phyloP scores from a whole-genome alignment of 2,888 invertebrate genomes.

The Drosophila subsilvestris region DNA sequence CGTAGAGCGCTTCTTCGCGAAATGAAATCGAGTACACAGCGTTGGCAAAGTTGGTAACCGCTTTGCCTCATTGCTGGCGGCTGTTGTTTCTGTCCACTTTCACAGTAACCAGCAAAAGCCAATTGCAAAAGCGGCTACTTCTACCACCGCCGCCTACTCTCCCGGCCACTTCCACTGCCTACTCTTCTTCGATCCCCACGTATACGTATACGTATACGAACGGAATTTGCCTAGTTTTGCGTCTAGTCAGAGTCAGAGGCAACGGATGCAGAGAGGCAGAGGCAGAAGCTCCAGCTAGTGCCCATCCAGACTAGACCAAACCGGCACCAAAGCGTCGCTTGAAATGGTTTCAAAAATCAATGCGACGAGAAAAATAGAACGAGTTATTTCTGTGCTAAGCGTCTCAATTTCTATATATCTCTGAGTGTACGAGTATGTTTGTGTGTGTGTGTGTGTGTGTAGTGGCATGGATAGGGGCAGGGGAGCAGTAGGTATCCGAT shows the following conservation, averaged over 20 bases:
- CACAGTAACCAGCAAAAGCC: constrained; percentile 62
- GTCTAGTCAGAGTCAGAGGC: constrained; percentile 14
- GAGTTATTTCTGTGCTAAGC: constrained; percentile 78
- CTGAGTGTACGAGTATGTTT: constrained; percentile 7
- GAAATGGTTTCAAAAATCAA: constrained; percentile 81
- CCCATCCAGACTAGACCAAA: constrained; percentile 35
- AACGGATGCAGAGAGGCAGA: constrained; percentile 10
- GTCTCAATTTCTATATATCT: constrained; percentile 63
- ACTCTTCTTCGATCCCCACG: constrained; percentile 15
- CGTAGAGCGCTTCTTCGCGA: constrained; percentile 49
- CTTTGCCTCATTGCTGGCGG: constrained; percentile 54
- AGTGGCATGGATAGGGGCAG: constrained; percentile 1
- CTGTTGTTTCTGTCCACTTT: constrained; percentile 64
- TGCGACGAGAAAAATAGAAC: constrained; percentile 75
- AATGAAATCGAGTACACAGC: constrained; percentile 76
- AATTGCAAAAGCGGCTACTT: constrained; percentile 58
- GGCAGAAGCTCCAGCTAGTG: constrained; percentile 39
- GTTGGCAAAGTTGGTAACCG: constrained; percentile 63
- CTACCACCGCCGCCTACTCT: constrained; percentile 12
- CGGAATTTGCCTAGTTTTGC: constrained; percentile 5
- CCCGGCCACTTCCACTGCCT: constrained; percentile 4
- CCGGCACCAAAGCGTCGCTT: constrained; percentile 66
- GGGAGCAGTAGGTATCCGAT: constrained; percentile 53
- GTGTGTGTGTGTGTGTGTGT: constrained; percentile 29
- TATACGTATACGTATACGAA: constrained; percentile 30